These are phyloP conservation scores for Aplodontia rufa DNA, from an alignment of 2,113 vertebrate genomes.

Conservation along the genomic window DNA sequence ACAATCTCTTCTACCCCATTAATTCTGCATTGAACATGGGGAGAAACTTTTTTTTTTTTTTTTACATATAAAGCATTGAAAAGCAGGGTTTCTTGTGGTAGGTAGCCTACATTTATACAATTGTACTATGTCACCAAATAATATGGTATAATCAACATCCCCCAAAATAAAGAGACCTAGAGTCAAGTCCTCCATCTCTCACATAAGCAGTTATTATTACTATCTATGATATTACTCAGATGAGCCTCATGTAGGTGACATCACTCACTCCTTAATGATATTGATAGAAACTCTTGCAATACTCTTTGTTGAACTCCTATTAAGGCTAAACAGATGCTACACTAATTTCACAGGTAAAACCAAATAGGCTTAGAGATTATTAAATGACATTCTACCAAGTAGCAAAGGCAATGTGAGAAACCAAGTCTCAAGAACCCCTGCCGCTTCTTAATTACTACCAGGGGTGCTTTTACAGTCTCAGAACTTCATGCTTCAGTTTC, in stretches of 20 bases:
- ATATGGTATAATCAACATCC: neutral
- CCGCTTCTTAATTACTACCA: rapidly evolving
- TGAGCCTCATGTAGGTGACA: neutral
- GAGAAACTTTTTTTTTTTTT: no score
- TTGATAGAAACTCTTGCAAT: neutral
- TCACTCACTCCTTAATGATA: neutral
- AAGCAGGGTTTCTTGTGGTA: neutral
- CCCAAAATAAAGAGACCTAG: neutral
- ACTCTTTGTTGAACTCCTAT: neutral
- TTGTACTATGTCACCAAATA: neutral
- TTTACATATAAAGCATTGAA: neutral
- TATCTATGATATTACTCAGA: neutral
- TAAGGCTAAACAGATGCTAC: neutral
- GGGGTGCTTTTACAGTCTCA: neutral
- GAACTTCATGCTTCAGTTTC: neutral
- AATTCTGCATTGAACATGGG: neutral
- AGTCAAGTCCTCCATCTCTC: neutral
- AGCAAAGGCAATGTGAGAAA: neutral
- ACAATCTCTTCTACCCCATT: neutral
- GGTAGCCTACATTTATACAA: neutral
- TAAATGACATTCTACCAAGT: neutral
- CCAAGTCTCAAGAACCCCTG: rapidly evolving
- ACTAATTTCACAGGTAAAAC: neutral
- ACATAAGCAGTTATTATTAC: neutral
- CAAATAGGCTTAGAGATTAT: neutral